Conservation (phyloP, 2,113 vertebrate genomes). For the Lepidothrix coronata region DNA sequence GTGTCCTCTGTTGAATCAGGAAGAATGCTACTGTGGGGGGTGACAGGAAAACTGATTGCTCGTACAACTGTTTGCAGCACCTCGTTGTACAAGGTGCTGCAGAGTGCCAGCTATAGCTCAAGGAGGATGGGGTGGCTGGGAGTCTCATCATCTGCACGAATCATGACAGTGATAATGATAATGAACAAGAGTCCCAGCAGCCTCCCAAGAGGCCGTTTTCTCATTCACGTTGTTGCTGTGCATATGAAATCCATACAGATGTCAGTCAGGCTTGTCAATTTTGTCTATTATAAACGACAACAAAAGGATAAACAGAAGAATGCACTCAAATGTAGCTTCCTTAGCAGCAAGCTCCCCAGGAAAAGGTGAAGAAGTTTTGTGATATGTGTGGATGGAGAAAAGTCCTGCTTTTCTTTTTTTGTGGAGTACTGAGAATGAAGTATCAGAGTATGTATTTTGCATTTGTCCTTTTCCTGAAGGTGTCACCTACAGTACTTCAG, state of each 20-base stretch:
- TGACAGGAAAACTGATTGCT: not conserved
- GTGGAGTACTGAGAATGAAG: not conserved
- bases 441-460: not conserved
- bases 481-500: not conserved
- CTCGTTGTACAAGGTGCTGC: not conserved
- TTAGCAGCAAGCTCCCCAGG: not conserved
- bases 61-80: not conserved
- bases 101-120: not conserved
- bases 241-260: slow-evolving; percentile 29
- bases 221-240: not conserved
- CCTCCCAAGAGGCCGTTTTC: slow-evolving; percentile 29
- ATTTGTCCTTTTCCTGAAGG: not conserved
- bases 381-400: not conserved
- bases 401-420: not conserved
- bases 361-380: not conserved
- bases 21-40: rapidly evolving
- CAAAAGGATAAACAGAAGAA: slow-evolving; percentile 24
- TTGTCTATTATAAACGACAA: not conserved
- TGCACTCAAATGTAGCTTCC: not conserved
- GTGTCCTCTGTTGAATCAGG: not conserved
- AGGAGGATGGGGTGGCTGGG: not conserved
- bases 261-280: slow-evolving; percentile 40
- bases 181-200: not conserved
- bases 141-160: not conserved
- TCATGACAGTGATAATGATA: slow-evolving; percentile 24